Base-by-base conservation (phyloP, 53 echinoderm and acorn worm genomes). In the Temnopleurus reevesii region DNA sequence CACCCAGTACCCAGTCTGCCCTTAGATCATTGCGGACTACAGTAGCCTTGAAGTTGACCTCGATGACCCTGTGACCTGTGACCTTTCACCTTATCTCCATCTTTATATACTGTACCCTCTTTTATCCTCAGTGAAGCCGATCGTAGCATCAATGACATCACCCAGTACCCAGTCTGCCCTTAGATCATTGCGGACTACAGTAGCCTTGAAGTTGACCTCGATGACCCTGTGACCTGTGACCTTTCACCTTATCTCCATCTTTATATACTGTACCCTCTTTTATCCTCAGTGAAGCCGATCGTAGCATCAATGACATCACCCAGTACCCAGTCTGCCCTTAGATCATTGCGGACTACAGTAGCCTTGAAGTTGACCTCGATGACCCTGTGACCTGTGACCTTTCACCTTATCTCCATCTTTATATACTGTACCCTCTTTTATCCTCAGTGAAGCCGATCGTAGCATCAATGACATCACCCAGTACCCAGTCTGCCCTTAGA, bases 241-340 rank as follows among this genome's bases (percentile, higher is more conserved):
- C 96, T 99, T n/a, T n/a, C n/a, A n/a, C n/a, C n/a, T n/a, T n/a
- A n/a, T n/a, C n/a, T n/a, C n/a, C n/a, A n/a, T n/a, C n/a, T n/a
- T n/a, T n/a, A n/a, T n/a, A n/a, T n/a, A n/a, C n/a, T n/a, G n/a
- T n/a, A n/a, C n/a, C n/a, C n/a, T n/a, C n/a, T n/a, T n/a, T n/a
- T n/a, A n/a, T n/a, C n/a, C 26, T 2, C 90, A 99, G 99, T 90
- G 89, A 95, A 87, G 99, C 99, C 54, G 99, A 99, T 63, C 90
- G 99, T 33, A 99, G 99, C 77, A 94, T 99, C 80, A 99, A 95
- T 76, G 99, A 99, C 90, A 92, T 99, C 65, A 99, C 99, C 1
- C 99, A 99, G 81, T 99, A 99, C 59, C 99, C 99, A 23, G 99
- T 99, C 76, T 96, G 96, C 80, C 99, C 99, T 18, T 99, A 96